Conservation (phyloP, 2,113 vertebrate species). For the Dipodomys spectabilis region DNA sequence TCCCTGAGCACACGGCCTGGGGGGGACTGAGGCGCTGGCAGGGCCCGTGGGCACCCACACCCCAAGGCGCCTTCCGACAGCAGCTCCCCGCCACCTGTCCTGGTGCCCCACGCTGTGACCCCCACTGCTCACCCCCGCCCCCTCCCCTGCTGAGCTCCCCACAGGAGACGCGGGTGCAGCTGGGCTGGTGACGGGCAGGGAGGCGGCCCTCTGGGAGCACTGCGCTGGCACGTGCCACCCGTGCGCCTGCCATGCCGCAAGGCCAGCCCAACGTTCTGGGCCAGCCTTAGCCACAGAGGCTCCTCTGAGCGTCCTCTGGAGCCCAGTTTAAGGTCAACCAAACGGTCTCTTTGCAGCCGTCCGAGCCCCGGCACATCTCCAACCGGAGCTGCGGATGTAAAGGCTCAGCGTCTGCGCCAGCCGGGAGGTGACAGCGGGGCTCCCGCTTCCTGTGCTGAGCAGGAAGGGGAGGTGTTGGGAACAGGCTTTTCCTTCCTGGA, state of each 20-base stretch:
- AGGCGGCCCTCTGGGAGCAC: too few relatives aligned
- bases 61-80: neutral
- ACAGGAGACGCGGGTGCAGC: fast-evolving
- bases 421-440: too few relatives aligned
- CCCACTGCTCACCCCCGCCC: too few relatives aligned
- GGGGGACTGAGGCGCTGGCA: neutral
- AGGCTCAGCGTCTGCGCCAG: too few relatives aligned
- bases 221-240: neutral
- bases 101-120: too few relatives aligned
- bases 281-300: neutral
- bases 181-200: neutral
- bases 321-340: too few relatives aligned
- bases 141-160: too few relatives aligned
- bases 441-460: neutral
- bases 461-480: neutral
- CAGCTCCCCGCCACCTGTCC: too few relatives aligned
- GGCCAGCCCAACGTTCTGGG: neutral
- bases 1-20: too few relatives aligned
- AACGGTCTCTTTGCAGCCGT: too few relatives aligned
- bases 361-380: too few relatives aligned
- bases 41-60: neutral
- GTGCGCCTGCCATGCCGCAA: neutral
- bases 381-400: neutral
- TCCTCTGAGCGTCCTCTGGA: neutral
- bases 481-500: neutral